Conservation (phyloP, 2,113 vertebrate species). For the Trochalopteron elliotii region DNA sequence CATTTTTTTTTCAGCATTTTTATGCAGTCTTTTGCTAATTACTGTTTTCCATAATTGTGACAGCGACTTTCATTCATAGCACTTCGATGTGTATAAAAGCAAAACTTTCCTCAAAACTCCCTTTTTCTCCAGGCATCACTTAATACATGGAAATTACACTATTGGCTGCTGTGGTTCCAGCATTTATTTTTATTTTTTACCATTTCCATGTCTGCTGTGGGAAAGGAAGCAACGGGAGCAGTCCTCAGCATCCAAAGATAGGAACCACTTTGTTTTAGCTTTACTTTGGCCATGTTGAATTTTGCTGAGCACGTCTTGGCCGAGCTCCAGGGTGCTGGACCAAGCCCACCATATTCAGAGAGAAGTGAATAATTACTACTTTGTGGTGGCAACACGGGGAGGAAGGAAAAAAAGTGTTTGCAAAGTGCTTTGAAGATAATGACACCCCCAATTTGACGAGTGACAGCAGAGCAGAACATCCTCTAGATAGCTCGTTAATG, state of each 20-base stretch:
- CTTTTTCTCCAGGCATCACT: not conserved
- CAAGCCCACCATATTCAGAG: not conserved
- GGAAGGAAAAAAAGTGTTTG: constrained; percentile 7
- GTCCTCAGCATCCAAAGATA: constrained; percentile 2
- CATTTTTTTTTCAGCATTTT: not conserved
- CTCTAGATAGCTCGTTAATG: not conserved
- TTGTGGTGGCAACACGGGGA: not conserved
- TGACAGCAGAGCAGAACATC: not conserved
- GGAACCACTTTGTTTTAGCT: constrained; percentile 21
- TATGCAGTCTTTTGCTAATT: not conserved
- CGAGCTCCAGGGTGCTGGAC: not conserved
- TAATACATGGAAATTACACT: not conserved
- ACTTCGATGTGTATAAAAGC: not conserved
- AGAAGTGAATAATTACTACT: constrained; percentile 30
- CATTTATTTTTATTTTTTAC: constrained; percentile 26
- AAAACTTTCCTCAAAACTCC: not conserved
- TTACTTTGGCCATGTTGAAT: not conserved
- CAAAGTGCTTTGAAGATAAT: constrained; percentile 26
- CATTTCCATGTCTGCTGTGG: not conserved
- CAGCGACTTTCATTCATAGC: not conserved
- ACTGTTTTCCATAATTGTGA: not conserved
- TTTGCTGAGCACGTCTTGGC: constrained; percentile 4
- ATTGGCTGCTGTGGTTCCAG: not conserved
- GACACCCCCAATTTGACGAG: not conserved
- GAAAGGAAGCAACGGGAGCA: not conserved